A percentile compares a stretch with the other conserved stretches of the same genome.
These are phyloP conservation scores for Nemapogon koenigi DNA, from an alignment of 2,888 invertebrate species.

Conservation along the genomic window DNA sequence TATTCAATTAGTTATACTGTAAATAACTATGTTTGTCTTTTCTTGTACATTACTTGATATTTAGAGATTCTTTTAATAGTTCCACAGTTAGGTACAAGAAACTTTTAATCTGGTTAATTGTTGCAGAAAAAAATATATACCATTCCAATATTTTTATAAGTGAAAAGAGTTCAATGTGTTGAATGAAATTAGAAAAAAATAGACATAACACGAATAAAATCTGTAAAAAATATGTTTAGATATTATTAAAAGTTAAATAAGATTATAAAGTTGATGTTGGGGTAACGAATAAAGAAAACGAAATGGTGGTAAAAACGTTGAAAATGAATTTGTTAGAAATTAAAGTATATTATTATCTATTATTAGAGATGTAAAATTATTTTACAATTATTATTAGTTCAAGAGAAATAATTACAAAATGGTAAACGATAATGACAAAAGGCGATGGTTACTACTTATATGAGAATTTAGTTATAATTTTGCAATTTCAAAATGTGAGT, in stretches of 20 bases:
- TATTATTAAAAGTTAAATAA: conserved; percentile 52
- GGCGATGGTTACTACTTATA: conserved; percentile 63
- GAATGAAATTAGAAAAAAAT: conserved; percentile 40
- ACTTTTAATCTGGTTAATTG: too few relatives aligned
- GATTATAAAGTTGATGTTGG: conserved; percentile 54
- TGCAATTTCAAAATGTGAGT: conserved; percentile 66
- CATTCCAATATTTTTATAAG: conserved; percentile 59
- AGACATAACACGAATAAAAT: conserved; percentile 44
- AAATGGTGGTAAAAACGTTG: conserved; percentile 49
- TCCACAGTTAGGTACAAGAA: too few relatives aligned
- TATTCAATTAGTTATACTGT: too few relatives aligned
- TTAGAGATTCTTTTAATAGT: too few relatives aligned
- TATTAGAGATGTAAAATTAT: conserved; percentile 57
- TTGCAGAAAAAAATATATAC: conserved; percentile 23
- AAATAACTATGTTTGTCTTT: too few relatives aligned
- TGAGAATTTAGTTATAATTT: conserved; percentile 63
- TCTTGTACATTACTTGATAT: too few relatives aligned
- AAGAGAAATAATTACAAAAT: conserved; percentile 49
- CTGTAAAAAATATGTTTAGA: conserved; percentile 59
- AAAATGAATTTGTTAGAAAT: conserved; percentile 63
- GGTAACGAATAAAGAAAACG: conserved; percentile 35
- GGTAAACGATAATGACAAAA: conserved; percentile 43
- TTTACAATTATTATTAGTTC: conserved; percentile 60
- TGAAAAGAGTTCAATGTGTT: conserved; percentile 26
- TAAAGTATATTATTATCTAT: conserved; percentile 52